Evolutionary conservation across 2,113 vertebrate species (phyloP), one percentile per base, ranked within the genome.

Genomic region (Dipodomys stephensi): DNA sequence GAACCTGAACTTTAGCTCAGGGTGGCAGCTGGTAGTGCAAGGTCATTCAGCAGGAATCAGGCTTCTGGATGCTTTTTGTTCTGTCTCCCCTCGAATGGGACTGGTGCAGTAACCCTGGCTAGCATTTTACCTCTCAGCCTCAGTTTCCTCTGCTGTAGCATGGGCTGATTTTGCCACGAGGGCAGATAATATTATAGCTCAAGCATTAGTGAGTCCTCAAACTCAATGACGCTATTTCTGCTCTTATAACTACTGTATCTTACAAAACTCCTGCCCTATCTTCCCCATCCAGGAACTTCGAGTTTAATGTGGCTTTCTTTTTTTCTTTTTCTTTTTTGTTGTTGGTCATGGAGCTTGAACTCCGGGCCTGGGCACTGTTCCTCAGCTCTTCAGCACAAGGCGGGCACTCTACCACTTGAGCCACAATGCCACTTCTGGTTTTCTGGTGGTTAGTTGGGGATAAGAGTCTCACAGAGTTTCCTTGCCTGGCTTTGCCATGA

Each of bases 111-210:
- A 71, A 60, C 12, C 6, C 57, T 71, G 71, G 74, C 49, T 79
- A 9, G 86, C 74, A 72, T 22, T 86, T 84, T 19, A 72, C 30
- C 32, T 92, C 53, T 90, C 30, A 92, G 68, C 73, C 68, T 89
- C 68, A 10, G 89, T 82, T 89, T 95, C 81, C 78, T 72, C 18
- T 67, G 28, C 53, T 83, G 67, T 86, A 64, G 83, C 53, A 80
- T 0, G 79, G 90, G 74, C 39, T 73, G 68, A 65, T 73, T 93
- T 89, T 87, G 39, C 81, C 25, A 16, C 71, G 90, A n/a, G n/a
- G n/a, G n/a, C n/a, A n/a, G n/a, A n/a, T n/a, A n/a, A n/a, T n/a
- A n/a, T n/a, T n/a, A n/a, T n/a, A 85, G 35, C 32, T 16, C 49
- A 78, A 88, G 46, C 10, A 4, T 69, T 57, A 72, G 76, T 25